phyloP scores from a whole-genome alignment of 1,140 invertebrate species.

The Bactericera cockerelli region DNA sequence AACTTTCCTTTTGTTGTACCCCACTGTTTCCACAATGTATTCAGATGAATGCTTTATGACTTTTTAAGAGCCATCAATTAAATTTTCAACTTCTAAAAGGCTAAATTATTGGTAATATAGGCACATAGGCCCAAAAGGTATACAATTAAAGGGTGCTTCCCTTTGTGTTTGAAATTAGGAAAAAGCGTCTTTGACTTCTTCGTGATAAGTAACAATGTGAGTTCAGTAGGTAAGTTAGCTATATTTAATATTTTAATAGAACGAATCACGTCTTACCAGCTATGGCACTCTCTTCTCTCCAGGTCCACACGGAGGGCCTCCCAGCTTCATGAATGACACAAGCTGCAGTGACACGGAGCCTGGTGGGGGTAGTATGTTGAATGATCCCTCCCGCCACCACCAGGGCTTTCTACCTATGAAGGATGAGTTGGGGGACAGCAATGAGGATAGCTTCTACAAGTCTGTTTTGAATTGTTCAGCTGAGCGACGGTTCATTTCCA shows the following conservation, averaged over 20 bases:
- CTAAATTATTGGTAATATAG: too few relatives aligned
- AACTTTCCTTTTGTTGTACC: constrained; percentile 4
- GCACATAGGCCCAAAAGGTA: too few relatives aligned
- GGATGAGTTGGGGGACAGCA: neutral
- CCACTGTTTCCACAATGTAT: neutral
- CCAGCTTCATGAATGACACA: constrained; percentile 30
- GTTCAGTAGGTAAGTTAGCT: too few relatives aligned
- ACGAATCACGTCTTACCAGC: too few relatives aligned
- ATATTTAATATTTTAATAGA: too few relatives aligned
- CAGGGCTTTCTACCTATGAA: constrained; percentile 1
- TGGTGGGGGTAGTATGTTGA: constrained; percentile 19
- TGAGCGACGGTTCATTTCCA: neutral
- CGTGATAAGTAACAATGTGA: too few relatives aligned
- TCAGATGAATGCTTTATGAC: too few relatives aligned
- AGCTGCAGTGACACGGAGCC: constrained; percentile 35
- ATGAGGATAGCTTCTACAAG: constrained; percentile 5
- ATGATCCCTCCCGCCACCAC: neutral
- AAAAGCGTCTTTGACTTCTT: too few relatives aligned
- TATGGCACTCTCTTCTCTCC: too few relatives aligned
- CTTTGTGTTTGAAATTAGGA: too few relatives aligned
- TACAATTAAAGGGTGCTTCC: too few relatives aligned
- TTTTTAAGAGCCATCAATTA: neutral
- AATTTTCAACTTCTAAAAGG: too few relatives aligned
- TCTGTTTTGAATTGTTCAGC: neutral
- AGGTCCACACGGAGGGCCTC: constrained; percentile 31